Evolutionary conservation across 2,797 vertebrate genomes (phyloP).

Genomic region (Gymnodraco acuticeps): DNA sequence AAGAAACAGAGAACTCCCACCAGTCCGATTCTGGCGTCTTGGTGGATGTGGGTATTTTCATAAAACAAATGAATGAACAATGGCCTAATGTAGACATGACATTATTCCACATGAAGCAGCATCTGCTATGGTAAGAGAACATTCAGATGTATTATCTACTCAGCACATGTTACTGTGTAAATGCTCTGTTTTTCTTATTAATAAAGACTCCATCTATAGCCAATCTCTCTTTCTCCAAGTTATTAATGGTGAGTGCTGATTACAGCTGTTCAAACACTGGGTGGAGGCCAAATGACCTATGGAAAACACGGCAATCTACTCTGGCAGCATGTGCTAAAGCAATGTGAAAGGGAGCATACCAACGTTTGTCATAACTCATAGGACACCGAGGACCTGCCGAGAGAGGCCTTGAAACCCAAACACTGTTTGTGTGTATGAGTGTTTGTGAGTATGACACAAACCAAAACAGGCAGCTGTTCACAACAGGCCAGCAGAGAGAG

Average conservation of each 20-base stretch:
- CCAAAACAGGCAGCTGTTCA: conserved; percentile 76
- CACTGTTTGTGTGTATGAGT: conserved; percentile 44
- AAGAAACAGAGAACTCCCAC: conserved; percentile 62
- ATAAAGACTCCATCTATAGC: conserved; percentile 53
- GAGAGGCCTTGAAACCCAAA: conserved; percentile 64
- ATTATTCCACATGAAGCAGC: conserved; percentile 7
- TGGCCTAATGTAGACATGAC: conserved; percentile 29
- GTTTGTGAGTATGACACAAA: conserved; percentile 70
- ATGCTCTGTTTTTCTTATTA: conserved; percentile 45
- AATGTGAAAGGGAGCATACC: conserved; percentile 85
- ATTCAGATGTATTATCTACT: conserved; percentile 8
- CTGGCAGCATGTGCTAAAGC: conserved; percentile 85
- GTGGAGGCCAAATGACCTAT: conserved; percentile 87
- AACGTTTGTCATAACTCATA: conserved; percentile 84
- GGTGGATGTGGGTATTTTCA: conserved; percentile 55
- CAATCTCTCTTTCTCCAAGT: conserved; percentile 54
- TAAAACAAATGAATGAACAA: conserved; percentile 44
- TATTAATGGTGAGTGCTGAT: conserved; percentile 85
- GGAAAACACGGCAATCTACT: conserved; percentile 89
- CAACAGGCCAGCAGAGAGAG: conserved; percentile 58
- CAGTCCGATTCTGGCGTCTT: conserved; percentile 21
- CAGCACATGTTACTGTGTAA: conserved; percentile 36
- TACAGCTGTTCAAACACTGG: conserved; percentile 89
- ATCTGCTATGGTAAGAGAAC: conserved; percentile 20
- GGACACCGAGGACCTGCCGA: conserved; percentile 62